Conservation (phyloP, 2,888 invertebrate genomes). For the Agapostemon virescens region DNA sequence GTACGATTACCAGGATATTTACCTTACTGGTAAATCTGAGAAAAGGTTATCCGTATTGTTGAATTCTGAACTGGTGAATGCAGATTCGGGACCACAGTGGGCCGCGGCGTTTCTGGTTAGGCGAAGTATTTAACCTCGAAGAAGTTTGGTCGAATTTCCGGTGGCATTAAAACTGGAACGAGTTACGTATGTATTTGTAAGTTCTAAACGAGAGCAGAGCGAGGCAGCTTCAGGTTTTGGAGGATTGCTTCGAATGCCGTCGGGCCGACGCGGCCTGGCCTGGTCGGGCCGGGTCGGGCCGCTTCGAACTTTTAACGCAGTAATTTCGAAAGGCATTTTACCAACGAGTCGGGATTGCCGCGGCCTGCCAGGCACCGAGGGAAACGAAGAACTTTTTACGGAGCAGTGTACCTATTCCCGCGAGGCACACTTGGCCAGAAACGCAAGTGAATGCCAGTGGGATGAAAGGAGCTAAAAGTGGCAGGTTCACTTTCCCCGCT, state of each 20-base stretch:
- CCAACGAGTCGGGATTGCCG: constrained; percentile 24
- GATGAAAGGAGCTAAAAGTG: constrained; percentile 42
- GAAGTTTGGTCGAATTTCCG: constrained; percentile 18
- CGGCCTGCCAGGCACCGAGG: constrained; percentile 7
- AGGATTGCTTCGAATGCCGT: constrained; percentile 37
- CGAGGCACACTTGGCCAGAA: constrained; percentile 47
- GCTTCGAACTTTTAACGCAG: constrained; percentile 55
- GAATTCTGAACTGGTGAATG: background rate
- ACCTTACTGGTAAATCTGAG: background rate
- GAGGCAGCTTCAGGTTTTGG: background rate
- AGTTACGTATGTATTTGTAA: constrained; percentile 5
- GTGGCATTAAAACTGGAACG: constrained; percentile 8
- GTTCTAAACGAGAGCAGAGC: constrained; percentile 23
- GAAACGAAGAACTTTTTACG: constrained; percentile 48
- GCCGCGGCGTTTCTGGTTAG: background rate
- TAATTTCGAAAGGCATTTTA: constrained; percentile 54
- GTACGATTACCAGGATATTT: too few species aligned
- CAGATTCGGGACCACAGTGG: background rate
- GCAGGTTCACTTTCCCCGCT: constrained; percentile 43
- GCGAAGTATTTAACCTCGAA: constrained; percentile 7
- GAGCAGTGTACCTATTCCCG: constrained; percentile 43
- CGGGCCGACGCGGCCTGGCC: constrained; percentile 9
- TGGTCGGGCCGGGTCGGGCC: background rate
- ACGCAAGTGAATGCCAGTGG: constrained; percentile 45
- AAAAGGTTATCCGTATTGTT: background rate